Conservation (phyloP, 2,113 vertebrate genomes). For the Phrynocephalus versicolor region DNA sequence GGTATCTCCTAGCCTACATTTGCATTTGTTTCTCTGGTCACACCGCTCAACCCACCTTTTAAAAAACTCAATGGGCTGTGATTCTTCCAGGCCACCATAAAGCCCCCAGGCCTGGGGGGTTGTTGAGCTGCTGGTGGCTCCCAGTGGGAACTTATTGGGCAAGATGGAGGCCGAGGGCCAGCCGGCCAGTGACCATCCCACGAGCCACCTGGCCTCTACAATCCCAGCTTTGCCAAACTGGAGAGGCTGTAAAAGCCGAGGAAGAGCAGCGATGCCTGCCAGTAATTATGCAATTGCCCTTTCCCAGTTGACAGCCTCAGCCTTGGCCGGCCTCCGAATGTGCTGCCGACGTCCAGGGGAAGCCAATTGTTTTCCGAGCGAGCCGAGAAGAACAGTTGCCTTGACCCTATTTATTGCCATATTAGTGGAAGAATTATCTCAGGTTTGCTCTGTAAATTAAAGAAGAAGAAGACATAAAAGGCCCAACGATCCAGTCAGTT, state of each 20-base stretch:
- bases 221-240: background rate
- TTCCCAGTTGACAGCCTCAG: background rate
- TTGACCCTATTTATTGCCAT: constrained; percentile 25
- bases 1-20: too few relatives aligned
- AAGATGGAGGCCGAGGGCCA: too few relatives aligned
- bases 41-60: too few relatives aligned
- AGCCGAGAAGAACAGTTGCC: background rate
- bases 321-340: accelerated
- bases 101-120: too few relatives aligned
- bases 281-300: background rate
- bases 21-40: too few relatives aligned
- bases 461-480: background rate
- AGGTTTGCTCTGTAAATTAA: constrained; percentile 28
- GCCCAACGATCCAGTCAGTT: background rate
- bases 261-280: background rate
- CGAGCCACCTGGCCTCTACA: background rate
- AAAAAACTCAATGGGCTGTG: too few relatives aligned
- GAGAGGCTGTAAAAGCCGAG: background rate
- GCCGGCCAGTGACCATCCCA: too few relatives aligned
- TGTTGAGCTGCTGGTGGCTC: too few relatives aligned
- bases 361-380: background rate
- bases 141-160: too few relatives aligned
- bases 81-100: too few relatives aligned
- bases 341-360: accelerated
- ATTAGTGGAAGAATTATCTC: constrained; percentile 46